phyloP scores from a whole-genome alignment of 2,888 invertebrate genomes.

The Lottia scabra region DNA sequence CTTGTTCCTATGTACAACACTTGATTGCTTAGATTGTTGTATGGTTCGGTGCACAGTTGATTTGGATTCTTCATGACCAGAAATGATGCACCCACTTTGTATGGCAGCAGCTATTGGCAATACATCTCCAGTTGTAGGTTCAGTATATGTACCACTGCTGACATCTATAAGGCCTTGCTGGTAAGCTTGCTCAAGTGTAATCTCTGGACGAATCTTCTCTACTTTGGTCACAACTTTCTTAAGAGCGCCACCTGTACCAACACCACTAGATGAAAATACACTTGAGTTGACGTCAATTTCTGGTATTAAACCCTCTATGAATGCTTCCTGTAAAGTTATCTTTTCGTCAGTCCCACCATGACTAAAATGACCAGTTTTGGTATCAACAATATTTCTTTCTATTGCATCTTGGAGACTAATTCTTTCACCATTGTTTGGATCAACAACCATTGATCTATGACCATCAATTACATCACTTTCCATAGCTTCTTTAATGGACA shows the following conservation, averaged over 20 bases:
- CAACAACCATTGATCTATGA: conserved; percentile 47
- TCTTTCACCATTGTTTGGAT: conserved; percentile 77
- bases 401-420: conserved; percentile 91
- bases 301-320: conserved; percentile 69
- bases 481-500: conserved; percentile 71
- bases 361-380: conserved; percentile 81
- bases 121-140: conserved; percentile 60
- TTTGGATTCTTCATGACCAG: conserved; percentile 64
- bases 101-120: conserved; percentile 68
- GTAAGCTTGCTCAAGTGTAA: conserved; percentile 79
- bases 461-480: conserved; percentile 70
- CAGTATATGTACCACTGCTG: conserved; percentile 76
- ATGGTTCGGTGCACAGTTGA: neutral
- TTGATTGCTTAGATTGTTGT: conserved; percentile 26
- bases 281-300: conserved; percentile 9
- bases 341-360: conserved; percentile 76
- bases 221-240: conserved; percentile 69
- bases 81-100: conserved; percentile 81
- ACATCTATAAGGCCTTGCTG: conserved; percentile 75
- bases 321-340: conserved; percentile 83
- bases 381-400: conserved; percentile 87
- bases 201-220: conserved; percentile 50
- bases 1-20: conserved; percentile 22
- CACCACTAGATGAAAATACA: neutral
- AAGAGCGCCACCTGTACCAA: conserved; percentile 73